These are phyloP conservation scores for Adrianichthys oophorus DNA, from an alignment of 2,797 vertebrate genomes.

Conservation along the genomic window DNA sequence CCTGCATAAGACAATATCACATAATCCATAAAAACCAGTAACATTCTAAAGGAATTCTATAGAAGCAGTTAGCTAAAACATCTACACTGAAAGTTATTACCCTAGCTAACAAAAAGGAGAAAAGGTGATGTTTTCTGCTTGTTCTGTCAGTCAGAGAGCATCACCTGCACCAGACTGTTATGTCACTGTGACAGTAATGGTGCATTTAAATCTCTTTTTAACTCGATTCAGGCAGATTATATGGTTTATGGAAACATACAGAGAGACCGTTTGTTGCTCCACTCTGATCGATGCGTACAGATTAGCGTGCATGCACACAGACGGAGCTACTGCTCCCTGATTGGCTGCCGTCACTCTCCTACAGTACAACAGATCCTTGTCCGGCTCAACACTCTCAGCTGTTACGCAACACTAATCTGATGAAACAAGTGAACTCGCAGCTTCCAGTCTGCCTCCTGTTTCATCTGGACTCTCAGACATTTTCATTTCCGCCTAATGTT, in stretches of 20 bases:
- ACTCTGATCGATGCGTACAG: neutral
- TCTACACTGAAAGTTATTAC: too few species aligned
- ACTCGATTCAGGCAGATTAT: too few species aligned
- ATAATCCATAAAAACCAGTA: too few species aligned
- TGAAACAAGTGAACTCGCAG: neutral
- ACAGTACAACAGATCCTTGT: slow-evolving; percentile 8
- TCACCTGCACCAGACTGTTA: too few species aligned
- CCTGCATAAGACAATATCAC: too few species aligned
- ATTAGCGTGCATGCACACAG: neutral
- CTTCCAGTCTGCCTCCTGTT: neutral
- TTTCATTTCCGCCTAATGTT: neutral
- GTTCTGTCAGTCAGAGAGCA: too few species aligned
- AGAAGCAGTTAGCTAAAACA: too few species aligned
- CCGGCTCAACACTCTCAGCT: neutral
- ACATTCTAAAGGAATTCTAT: too few species aligned
- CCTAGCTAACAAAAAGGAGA: too few species aligned
- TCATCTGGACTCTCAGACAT: neutral
- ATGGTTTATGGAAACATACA: neutral
- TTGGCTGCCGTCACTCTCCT: slow-evolving; percentile 1
- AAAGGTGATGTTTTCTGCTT: too few species aligned
- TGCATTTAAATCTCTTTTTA: too few species aligned
- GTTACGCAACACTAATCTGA: slow-evolving; percentile 15
- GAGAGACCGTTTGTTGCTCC: neutral
- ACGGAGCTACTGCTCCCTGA: slow-evolving; percentile 3
- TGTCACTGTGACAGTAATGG: too few species aligned